Percentiles rank a stretch among this genome's conserved stretches.
These are phyloP conservation scores for Bombylius discolor DNA, from an alignment of 2,888 invertebrate species.

Conservation along the genomic window DNA sequence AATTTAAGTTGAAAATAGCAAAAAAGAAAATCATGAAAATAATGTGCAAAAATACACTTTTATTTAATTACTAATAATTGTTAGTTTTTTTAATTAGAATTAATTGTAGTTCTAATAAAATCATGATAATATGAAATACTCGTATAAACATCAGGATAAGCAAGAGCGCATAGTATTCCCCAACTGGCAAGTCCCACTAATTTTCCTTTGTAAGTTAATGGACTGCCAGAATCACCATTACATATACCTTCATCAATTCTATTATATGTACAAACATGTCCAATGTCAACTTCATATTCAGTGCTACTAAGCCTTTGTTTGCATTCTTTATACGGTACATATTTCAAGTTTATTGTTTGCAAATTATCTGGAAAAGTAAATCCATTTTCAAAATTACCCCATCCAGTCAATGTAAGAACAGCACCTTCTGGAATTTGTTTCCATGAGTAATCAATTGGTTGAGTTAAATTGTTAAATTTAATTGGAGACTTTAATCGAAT, in stretches of 20 bases:
- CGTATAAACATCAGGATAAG: slow-evolving; percentile 31
- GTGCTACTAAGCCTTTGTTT: slow-evolving; percentile 39
- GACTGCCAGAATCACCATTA: slow-evolving; percentile 30
- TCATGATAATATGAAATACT: slow-evolving; percentile 25
- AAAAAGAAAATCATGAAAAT: not conserved
- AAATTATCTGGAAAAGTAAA: slow-evolving; percentile 43
- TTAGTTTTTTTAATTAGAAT: not conserved
- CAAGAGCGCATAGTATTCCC: slow-evolving; percentile 30
- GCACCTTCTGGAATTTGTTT: slow-evolving; percentile 40
- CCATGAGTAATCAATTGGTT: slow-evolving; percentile 43
- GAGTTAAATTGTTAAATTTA: slow-evolving; percentile 39
- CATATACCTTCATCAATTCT: slow-evolving; percentile 42
- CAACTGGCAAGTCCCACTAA: slow-evolving; percentile 31
- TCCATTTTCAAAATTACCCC: slow-evolving; percentile 42
- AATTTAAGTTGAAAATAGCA: too few relatives aligned
- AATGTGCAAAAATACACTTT: not conserved
- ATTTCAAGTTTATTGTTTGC: slow-evolving; percentile 43
- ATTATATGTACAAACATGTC: slow-evolving; percentile 47
- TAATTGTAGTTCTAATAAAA: slow-evolving; percentile 25
- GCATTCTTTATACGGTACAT: slow-evolving; percentile 44
- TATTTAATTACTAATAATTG: too few relatives aligned
- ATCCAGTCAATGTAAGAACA: slow-evolving; percentile 44
- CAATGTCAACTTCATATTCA: slow-evolving; percentile 38
- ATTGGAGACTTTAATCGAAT: slow-evolving; percentile 43
- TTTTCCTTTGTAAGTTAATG: slow-evolving; percentile 23